These are phyloP conservation scores for Montifringilla adamsi DNA, from an alignment of 2,113 vertebrate genomes.

Conservation along the genomic window DNA sequence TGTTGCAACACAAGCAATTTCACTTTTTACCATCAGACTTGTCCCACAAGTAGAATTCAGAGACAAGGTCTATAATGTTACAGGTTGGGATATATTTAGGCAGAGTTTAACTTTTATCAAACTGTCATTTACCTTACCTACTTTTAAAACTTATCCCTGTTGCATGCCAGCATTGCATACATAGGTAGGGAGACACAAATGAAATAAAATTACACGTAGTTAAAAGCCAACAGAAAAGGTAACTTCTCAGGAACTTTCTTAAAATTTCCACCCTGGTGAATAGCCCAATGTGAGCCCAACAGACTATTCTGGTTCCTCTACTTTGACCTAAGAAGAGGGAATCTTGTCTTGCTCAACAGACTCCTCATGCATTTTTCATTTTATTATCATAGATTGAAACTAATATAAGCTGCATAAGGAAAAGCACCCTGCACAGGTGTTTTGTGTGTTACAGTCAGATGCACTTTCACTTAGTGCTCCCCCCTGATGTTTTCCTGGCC, in stretches of 20 bases:
- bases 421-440: not conserved
- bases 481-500: not conserved
- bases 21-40: not conserved
- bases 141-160: not conserved
- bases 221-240: not conserved
- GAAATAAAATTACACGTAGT: not conserved
- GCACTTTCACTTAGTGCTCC: not conserved
- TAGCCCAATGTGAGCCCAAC: not conserved
- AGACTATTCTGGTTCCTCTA: not conserved
- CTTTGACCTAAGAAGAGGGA: not conserved
- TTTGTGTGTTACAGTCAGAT: not conserved
- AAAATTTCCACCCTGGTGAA: not conserved
- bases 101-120: not conserved
- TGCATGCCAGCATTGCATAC: not conserved
- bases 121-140: not conserved
- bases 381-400: not conserved
- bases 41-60: not conserved
- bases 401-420: not conserved
- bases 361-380: not conserved
- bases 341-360: not conserved
- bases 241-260: not conserved
- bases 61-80: not conserved
- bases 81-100: not conserved
- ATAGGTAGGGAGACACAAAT: not conserved
- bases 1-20: not conserved